phyloP scores from a whole-genome alignment of 2,113 vertebrate genomes.

The Bolborhynchus lineola region DNA sequence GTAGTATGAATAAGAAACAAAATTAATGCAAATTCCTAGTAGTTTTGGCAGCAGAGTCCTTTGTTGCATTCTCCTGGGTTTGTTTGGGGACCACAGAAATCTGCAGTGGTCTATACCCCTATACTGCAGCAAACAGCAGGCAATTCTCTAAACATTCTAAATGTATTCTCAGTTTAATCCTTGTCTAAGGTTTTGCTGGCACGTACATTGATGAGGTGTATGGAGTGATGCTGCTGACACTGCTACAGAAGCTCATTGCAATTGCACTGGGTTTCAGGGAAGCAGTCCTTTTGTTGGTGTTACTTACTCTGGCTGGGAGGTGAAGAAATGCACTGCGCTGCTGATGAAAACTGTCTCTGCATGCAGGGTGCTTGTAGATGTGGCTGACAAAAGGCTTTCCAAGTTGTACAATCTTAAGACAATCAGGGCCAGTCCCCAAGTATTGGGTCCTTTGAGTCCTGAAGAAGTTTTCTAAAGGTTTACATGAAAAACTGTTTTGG shows the following conservation, averaged over 20 bases:
- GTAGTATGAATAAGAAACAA: not conserved
- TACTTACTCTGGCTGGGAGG: not conserved
- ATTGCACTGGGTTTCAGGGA: not conserved
- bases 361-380: not conserved
- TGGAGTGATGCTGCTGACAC: not conserved
- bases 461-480: not conserved
- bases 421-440: not conserved
- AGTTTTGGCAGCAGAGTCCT: not conserved
- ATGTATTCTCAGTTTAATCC: not conserved
- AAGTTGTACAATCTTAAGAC: not conserved
- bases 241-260: not conserved
- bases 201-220: rapidly evolving
- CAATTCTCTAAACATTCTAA: not conserved
- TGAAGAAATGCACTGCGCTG: not conserved
- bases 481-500: not conserved
- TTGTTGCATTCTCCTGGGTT: not conserved
- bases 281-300: rapidly evolving
- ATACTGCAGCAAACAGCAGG: not conserved
- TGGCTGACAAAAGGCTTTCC: not conserved
- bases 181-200: not conserved
- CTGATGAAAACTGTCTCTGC: not conserved
- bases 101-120: not conserved
- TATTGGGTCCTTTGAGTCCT: not conserved
- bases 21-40: not conserved
- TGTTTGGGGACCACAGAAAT: not conserved